Evolutionary conservation across 2,113 vertebrate species (phyloP).

Genomic region (Clarias gariepinus): DNA sequence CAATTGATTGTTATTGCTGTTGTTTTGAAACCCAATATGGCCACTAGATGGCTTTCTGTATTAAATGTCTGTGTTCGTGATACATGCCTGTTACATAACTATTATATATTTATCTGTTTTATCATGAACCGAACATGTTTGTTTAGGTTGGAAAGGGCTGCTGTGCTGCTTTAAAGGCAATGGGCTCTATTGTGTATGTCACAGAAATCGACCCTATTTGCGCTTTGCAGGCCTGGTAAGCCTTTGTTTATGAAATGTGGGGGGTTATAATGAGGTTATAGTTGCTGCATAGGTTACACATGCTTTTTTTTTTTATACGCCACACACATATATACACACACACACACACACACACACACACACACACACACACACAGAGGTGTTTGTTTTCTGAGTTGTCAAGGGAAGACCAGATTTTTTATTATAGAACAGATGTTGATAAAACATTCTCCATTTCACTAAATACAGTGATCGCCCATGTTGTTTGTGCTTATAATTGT

Average conservation of each 20-base stretch:
- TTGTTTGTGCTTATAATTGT: background rate
- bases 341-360: background rate
- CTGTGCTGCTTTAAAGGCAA: conserved; percentile 93
- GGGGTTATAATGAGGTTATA: background rate
- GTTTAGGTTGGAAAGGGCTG: conserved; percentile 93
- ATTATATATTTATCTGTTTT: background rate
- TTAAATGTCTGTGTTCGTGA: background rate
- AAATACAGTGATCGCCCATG: background rate
- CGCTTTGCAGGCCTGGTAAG: conserved; percentile 96
- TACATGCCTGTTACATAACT: background rate
- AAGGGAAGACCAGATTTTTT: background rate
- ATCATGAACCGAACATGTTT: background rate
- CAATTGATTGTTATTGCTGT: background rate
- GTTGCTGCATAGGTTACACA: background rate
- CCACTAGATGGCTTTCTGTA: conserved; percentile 42
- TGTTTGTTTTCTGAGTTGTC: background rate
- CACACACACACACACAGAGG: background rate
- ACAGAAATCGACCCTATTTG: conserved; percentile 98
- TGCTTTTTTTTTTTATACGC: background rate
- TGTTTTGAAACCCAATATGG: background rate
- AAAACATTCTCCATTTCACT: background rate
- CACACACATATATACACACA: too few species aligned
- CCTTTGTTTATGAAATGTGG: background rate
- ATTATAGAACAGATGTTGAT: background rate
- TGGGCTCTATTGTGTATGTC: conserved; percentile 97